Base-by-base conservation (phyloP, 2,113 vertebrate genomes). In the Myotis yumanensis region DNA sequence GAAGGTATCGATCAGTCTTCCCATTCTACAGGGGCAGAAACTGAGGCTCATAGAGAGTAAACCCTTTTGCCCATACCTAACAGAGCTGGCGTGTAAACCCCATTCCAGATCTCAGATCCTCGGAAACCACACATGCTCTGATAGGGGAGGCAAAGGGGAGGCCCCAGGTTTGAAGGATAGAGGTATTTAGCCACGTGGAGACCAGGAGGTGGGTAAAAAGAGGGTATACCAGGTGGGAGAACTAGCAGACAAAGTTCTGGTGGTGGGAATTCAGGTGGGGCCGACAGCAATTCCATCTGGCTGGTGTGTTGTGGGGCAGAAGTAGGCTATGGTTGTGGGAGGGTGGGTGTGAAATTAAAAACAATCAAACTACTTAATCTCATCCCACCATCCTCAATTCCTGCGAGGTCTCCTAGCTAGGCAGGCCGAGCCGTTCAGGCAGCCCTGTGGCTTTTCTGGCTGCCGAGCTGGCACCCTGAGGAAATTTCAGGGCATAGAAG, bases 401-500 rank as follows among this genome's bases (percentile, higher is more conserved):
- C 92, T 43, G 46, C 81, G 77, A 52, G 64, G 68, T 32, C 37
- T 68, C 68, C 64, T 4, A 6, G 69, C 51, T 23, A 68, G 85
- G 81, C 35, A 2, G 4, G 4, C 80, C 4, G 20, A 68, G 76
- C 16, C 72, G 48, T 23, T 18, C 66, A 92, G 94, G 94, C 90
- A 89, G 89, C 95, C 95, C 95, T 92, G 97, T 96, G 97, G 97
- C 93, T 97, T 97, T 95, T 96, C 91, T 92, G 96, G 91, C 91
- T 90, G 86, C 96, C 68, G 37, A 96, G 93, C 52, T 96, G 91
- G 95, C 97, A 95, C 84, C 96, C 93, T 64, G 96, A 94, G 93
- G 82, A 71, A 69, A 93, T 93, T 97, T 96, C 96, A 97, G 96
- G 87, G 93, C 96, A 95, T 96, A 90, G 93, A 91, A 85, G 91